Evolutionary conservation across 2,113 vertebrate species (phyloP).

Genomic region (Prietella phreatophila): DNA sequence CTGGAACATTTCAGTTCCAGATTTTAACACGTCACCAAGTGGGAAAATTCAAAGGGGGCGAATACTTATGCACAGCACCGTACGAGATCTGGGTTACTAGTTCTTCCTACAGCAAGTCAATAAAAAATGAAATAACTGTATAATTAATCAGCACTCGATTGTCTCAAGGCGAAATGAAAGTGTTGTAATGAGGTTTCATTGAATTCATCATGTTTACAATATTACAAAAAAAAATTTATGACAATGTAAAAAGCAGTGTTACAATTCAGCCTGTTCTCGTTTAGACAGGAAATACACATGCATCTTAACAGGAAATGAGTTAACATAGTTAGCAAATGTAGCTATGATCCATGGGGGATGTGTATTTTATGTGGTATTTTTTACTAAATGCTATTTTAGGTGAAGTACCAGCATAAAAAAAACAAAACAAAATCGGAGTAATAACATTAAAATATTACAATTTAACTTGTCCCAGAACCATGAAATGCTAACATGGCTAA

Average conservation of each 20-base stretch:
- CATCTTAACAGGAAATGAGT: background rate
- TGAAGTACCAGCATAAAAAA: background rate
- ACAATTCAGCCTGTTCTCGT: background rate
- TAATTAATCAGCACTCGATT: background rate
- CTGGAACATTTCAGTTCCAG: background rate
- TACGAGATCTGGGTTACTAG: background rate
- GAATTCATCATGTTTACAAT: background rate
- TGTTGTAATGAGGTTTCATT: background rate
- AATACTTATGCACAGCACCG: background rate
- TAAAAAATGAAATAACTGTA: background rate
- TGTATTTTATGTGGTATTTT: background rate
- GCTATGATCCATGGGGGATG: background rate
- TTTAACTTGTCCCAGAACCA: background rate
- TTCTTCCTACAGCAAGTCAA: background rate
- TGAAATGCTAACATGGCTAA: slow-evolving; percentile 22
- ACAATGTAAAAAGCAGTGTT: background rate
- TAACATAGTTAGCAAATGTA: background rate
- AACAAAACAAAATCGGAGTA: background rate
- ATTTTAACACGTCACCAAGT: background rate
- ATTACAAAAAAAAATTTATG: background rate
- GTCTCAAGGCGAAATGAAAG: background rate
- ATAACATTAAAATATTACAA: background rate
- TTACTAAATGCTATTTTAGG: background rate
- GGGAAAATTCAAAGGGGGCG: background rate
- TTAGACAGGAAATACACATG: background rate